These are phyloP conservation scores for Mesocricetus auratus DNA, from an alignment of 2,113 vertebrate genomes.

Conservation along the genomic window DNA sequence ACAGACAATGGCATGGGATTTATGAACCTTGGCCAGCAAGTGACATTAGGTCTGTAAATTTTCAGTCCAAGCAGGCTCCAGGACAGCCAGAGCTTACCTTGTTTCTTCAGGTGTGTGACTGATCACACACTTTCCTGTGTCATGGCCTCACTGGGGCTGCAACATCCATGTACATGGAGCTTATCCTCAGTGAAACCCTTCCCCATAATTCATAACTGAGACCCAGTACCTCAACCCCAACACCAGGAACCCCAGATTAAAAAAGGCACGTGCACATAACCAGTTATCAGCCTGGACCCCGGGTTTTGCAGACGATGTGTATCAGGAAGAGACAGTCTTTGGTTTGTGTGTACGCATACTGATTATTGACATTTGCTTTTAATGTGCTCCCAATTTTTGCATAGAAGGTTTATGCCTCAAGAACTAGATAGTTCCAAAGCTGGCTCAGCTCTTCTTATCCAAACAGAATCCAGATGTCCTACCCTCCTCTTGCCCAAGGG, in stretches of 20 bases:
- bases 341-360: too few relatives aligned
- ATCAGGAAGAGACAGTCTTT: not conserved
- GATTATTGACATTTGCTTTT: not conserved
- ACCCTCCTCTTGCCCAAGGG: not conserved
- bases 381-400: not conserved
- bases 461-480: not conserved
- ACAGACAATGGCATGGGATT: not conserved
- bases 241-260: not conserved
- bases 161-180: rapidly evolving
- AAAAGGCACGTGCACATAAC: not conserved
- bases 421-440: not conserved
- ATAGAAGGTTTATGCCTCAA: not conserved
- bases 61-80: not conserved
- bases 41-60: not conserved
- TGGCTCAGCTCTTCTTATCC: not conserved
- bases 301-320: not conserved
- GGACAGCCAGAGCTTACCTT: too few relatives aligned
- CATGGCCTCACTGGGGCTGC: not conserved
- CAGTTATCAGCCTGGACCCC: not conserved
- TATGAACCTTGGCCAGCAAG: not conserved
- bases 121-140: not conserved
- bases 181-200: not conserved
- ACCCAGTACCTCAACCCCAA: not conserved
- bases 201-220: not conserved
- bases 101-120: not conserved